Evolutionary conservation across 2,888 invertebrate species (phyloP).

Genomic region (Apotomis betuletana): DNA sequence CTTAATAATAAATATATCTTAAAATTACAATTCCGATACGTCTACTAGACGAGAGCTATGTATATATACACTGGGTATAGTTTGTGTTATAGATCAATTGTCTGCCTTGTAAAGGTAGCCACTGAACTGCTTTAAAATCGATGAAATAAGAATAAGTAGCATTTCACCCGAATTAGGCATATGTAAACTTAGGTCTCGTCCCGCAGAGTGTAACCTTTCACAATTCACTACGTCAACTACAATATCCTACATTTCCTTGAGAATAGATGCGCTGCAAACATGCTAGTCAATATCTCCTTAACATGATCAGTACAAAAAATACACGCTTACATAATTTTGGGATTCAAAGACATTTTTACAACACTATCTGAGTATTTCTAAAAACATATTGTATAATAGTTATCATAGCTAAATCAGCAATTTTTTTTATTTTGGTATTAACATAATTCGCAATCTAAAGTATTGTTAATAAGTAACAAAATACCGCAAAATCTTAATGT

Average conservation of each 20-base stretch:
- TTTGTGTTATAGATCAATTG: neutral
- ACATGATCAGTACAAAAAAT: conserved; percentile 57
- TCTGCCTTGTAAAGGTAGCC: neutral
- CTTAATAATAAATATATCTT: conserved; percentile 20
- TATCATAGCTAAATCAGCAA: neutral
- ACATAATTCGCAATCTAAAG: neutral
- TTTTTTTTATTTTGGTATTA: neutral
- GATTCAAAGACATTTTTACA: conserved; percentile 57
- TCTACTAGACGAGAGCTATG: neutral
- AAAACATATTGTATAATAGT: neutral
- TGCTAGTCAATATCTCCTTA: conserved; percentile 52
- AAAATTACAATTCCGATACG: conserved; percentile 24
- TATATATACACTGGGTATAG: neutral
- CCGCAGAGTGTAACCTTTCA: neutral
- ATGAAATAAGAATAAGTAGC: neutral
- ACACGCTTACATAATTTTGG: conserved; percentile 56
- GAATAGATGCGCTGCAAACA: conserved; percentile 56
- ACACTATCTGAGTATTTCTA: conserved; percentile 50
- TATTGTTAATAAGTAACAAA: neutral
- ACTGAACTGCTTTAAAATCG: no score
- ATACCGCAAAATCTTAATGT: neutral
- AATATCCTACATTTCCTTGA: conserved; percentile 68
- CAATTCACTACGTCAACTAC: conserved; percentile 9
- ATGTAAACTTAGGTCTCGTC: neutral
- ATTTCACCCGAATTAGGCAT: neutral